Evolutionary conservation across 2,888 invertebrate genomes (phyloP).

Genomic region (Lysandra bellargus): DNA sequence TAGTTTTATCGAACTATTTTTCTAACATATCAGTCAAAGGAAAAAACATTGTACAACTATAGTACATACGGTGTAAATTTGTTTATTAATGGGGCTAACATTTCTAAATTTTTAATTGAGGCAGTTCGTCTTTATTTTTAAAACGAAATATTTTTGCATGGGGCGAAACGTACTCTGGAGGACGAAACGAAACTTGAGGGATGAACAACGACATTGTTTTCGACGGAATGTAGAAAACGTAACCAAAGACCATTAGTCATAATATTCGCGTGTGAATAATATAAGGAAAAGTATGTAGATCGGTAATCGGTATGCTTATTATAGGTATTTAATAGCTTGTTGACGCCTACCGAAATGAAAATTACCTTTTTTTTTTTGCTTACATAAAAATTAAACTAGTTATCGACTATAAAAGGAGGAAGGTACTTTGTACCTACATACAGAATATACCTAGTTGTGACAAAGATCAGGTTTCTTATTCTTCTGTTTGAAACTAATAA

Average conservation of each 20-base stretch:
- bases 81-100: not conserved
- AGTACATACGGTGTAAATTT: not conserved
- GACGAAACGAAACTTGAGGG: not conserved
- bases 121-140: too few relatives aligned
- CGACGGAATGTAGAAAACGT: not conserved
- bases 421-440: too few relatives aligned
- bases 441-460: too few relatives aligned
- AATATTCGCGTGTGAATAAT: not conserved
- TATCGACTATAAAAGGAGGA: not conserved
- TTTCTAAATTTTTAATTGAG: too few relatives aligned
- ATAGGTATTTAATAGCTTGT: not conserved
- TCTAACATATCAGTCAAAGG: too few relatives aligned
- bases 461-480: too few relatives aligned
- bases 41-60: too few relatives aligned
- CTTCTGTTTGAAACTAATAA: too few relatives aligned
- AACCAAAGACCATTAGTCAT: not conserved
- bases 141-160: not conserved
- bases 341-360: not conserved
- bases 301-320: slow-evolving; percentile 4
- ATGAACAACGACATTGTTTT: not conserved
- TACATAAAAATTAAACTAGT: too few relatives aligned
- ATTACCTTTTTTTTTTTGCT: not conserved
- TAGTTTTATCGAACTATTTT: too few relatives aligned
- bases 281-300: not conserved
- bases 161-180: not conserved